Evolutionary conservation across 2,797 vertebrate genomes (phyloP).

Genomic region (Crax fasciolata): DNA sequence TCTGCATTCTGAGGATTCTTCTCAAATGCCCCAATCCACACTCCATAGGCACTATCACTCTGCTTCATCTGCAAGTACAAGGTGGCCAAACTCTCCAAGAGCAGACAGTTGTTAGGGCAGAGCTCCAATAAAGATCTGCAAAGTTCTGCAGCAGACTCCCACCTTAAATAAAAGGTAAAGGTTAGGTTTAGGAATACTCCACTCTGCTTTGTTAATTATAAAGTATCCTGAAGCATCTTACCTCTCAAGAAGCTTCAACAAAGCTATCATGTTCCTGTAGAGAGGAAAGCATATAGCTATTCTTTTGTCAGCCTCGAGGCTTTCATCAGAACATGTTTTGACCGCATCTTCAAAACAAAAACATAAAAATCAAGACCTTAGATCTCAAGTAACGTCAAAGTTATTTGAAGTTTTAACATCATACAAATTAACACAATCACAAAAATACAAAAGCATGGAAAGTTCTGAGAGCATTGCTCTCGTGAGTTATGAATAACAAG

Average conservation of each 20-base stretch:
- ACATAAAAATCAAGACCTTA: background rate
- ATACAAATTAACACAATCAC: background rate
- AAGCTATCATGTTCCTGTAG: slow-evolving; percentile 89
- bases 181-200: too few species aligned
- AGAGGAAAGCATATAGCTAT: slow-evolving; percentile 88
- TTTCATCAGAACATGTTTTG: slow-evolving; percentile 87
- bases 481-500: background rate
- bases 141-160: slow-evolving; percentile 84
- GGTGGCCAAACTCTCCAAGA: slow-evolving; percentile 87
- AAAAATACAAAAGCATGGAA: fast-evolving
- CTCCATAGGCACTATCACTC: slow-evolving; percentile 79
- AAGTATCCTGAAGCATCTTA: slow-evolving; percentile 68
- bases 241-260: slow-evolving; percentile 89
- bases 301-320: slow-evolving; percentile 79
- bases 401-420: background rate
- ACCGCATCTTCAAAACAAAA: slow-evolving; percentile 86
- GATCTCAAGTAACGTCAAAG: background rate
- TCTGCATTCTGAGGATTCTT: slow-evolving; percentile 88
- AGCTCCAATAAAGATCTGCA: slow-evolving; percentile 86
- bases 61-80: slow-evolving; percentile 85
- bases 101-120: slow-evolving; percentile 86
- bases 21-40: slow-evolving; percentile 89
- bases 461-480: background rate
- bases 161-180: slow-evolving; percentile 80
- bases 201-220: too few species aligned